These are phyloP conservation scores for Metopia argyrocephala DNA, from an alignment of 2,888 invertebrate genomes.

Conservation along the genomic window DNA sequence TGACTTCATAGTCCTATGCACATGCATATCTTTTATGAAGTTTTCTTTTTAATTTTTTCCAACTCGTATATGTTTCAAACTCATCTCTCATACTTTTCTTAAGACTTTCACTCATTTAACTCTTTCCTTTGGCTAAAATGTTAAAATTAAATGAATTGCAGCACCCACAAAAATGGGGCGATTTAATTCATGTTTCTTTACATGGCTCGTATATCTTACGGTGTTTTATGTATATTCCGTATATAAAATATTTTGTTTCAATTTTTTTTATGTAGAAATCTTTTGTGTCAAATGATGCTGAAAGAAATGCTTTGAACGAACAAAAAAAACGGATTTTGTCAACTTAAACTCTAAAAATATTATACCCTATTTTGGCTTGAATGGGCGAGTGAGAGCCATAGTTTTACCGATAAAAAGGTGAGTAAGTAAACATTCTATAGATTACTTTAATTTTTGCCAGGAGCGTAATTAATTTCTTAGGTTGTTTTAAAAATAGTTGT, in stretches of 20 bases:
- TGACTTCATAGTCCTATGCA: constrained; percentile 68
- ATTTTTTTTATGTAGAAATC: neutral
- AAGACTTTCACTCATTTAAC: constrained; percentile 51
- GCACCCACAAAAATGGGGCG: constrained; percentile 54
- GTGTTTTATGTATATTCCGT: neutral
- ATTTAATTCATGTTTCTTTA: constrained; percentile 39
- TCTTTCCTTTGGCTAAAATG: constrained; percentile 58
- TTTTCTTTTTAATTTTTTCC: constrained; percentile 41
- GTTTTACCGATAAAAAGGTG: too few species aligned
- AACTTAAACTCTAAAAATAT: neutral
- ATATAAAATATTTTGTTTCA: neutral
- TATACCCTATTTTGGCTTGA: too few species aligned
- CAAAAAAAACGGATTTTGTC: neutral
- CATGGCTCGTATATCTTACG: constrained; percentile 1
- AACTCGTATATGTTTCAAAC: constrained; percentile 37
- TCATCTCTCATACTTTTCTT: constrained; percentile 40
- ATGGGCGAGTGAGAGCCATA: too few species aligned
- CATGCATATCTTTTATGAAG: constrained; percentile 49
- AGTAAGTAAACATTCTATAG: too few species aligned
- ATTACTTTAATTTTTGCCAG: too few species aligned
- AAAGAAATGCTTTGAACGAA: constrained; percentile 31
- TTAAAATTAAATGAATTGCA: constrained; percentile 62
- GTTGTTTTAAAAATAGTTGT: too few species aligned
- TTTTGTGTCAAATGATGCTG: constrained; percentile 24
- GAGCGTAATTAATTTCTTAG: too few species aligned